Percentiles rank a stretch among this genome's conserved stretches.
These are phyloP conservation scores for Zosterops pallidus DNA, from an alignment of 2,113 vertebrate species.

Conservation along the genomic window DNA sequence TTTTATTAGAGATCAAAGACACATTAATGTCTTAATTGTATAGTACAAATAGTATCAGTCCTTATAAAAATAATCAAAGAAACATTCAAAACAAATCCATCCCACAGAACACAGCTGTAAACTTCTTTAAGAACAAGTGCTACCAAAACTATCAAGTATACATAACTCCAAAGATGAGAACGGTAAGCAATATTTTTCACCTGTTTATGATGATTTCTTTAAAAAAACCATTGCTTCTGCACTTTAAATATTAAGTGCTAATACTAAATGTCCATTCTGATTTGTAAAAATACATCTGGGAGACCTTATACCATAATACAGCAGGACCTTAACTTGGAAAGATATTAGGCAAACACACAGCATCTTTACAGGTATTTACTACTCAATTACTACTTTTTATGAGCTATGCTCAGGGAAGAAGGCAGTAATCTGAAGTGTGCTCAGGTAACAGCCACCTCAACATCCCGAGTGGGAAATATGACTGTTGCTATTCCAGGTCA, in stretches of 20 bases:
- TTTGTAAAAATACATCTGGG: background rate
- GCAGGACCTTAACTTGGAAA: background rate
- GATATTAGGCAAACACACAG: background rate
- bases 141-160: background rate
- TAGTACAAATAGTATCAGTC: background rate
- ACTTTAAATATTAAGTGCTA: background rate
- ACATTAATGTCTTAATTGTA: background rate
- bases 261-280: background rate
- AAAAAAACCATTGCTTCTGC: background rate
- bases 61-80: background rate
- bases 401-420: background rate
- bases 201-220: background rate
- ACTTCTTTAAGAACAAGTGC: background rate
- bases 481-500: background rate
- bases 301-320: background rate
- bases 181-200: background rate
- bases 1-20: background rate
- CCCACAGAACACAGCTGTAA: background rate
- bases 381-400: background rate
- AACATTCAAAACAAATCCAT: background rate
- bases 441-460: background rate
- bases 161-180: background rate
- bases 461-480: accelerated
- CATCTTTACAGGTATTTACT: background rate
- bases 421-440: background rate